Evolutionary conservation across 1,140 invertebrate species (phyloP).

Genomic region (Bombyx mori): ASM3026992v2 NC_085122.1:6421001-6421500

Average conservation of each 20-base stretch:
- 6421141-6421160: conserved; percentile 55
- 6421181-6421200: conserved; percentile 96
- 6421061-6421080: conserved; percentile 89
- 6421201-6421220: conserved; percentile 96
- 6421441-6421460: conserved; percentile 94
- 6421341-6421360: conserved; percentile 73
- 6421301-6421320: conserved; percentile 61
- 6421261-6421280: conserved; percentile 70
- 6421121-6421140: conserved; percentile 57
- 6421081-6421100: conserved; percentile 82
- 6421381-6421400: conserved; percentile 93
- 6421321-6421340: conserved; percentile 50
- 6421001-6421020: conserved; percentile 88
- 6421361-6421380: conserved; percentile 81
- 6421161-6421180: conserved; percentile 78
- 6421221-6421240: conserved; percentile 94
- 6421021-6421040: conserved; percentile 94
- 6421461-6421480: conserved; percentile 94
- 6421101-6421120: conserved; percentile 60
- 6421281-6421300: conserved; percentile 66
- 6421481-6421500: conserved; percentile 92
- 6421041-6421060: conserved; percentile 89
- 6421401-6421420: conserved; percentile 96
- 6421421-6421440: conserved; percentile 88
- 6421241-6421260: conserved; percentile 89